Base-by-base conservation (phyloP, 2,113 vertebrate genomes). In the Epinephelus cyanopodus region DNA sequence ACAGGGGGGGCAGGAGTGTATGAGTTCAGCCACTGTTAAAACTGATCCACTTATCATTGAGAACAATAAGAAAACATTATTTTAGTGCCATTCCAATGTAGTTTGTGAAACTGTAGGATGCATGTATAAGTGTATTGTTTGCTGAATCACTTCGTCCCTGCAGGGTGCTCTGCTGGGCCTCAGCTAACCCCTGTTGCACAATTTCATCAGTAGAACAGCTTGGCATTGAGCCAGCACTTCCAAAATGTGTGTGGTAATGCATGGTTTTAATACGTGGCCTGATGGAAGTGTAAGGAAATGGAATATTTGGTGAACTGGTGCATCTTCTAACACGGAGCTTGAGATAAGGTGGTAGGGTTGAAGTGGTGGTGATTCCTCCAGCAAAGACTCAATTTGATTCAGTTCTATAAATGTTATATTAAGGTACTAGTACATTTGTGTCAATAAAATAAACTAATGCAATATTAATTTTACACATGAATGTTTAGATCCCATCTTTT, bases 91-190 rank as follows among this genome's bases (percentile, higher is more conserved):
- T 10, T 27, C 53, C n/a, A 19, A 1, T 45, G 14, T 29, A 25
- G n/a, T 14, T 54, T 66, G 18, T n/a, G 23, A 10, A 19, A 11
- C 19, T 53, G 29, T 17, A 57, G n/a, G 39, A 64, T 61, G 63
- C 6, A 9, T 47, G 45, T 54, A 25, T 33, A n/a, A 60, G 42
- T 37, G 50, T 29, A 2, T 56, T 21, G 21, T 66, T 39, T 79
- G 50, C 71, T 85, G 71, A 57, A n/a, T 85, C 65, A 60, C 65
- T 17, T n/a, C 1, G 33, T 15, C 42, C 67, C 70, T 57, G 53
- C 23, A 52, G 29, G 52, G 10, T n/a, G 45, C 65, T 47, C 23
- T 42, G 50, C 17, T 3, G 39, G 37, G 6, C 48, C 58, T 18
- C 4, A 29, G 57, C 27, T 52, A 42, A 54, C 69, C 63, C 39